Conservation (phyloP, 2,113 vertebrate species). For the Pogonocichla stellata region DNA sequence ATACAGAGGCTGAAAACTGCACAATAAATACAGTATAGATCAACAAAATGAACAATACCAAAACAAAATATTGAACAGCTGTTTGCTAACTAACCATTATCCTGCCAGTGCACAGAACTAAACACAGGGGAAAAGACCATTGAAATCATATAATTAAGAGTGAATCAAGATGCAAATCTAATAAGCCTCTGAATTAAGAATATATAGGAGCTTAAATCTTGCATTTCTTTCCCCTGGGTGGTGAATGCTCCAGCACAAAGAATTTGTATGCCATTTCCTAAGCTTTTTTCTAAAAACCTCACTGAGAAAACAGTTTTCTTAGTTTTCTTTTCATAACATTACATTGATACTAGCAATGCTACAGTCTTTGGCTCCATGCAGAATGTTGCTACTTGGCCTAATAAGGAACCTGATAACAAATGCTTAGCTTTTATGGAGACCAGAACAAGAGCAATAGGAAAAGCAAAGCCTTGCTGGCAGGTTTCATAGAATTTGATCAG, state of each 20-base stretch:
- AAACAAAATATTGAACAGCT: slow-evolving; percentile 11
- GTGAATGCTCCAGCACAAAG: background rate
- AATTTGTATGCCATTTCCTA: background rate
- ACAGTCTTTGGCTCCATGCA: background rate
- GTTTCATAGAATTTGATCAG: background rate
- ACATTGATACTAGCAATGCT: background rate
- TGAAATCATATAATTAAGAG: background rate
- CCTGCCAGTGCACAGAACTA: background rate
- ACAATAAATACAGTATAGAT: background rate
- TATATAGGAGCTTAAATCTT: background rate
- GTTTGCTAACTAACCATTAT: background rate
- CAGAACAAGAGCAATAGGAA: background rate
- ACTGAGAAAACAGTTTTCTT: background rate
- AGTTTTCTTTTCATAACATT: background rate
- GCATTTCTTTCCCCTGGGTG: background rate
- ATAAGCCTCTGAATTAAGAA: background rate
- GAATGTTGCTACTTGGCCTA: background rate
- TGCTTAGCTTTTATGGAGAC: background rate
- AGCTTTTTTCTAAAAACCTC: background rate
- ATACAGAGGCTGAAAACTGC: background rate
- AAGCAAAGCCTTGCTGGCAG: background rate
- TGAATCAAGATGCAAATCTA: background rate
- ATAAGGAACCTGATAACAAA: background rate
- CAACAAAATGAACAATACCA: background rate
- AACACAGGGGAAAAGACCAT: background rate